Evolutionary conservation across 2,888 invertebrate species (phyloP), one percentile per base, ranked within the genome.

Genomic region (Taphrorychus bicolor): DNA sequence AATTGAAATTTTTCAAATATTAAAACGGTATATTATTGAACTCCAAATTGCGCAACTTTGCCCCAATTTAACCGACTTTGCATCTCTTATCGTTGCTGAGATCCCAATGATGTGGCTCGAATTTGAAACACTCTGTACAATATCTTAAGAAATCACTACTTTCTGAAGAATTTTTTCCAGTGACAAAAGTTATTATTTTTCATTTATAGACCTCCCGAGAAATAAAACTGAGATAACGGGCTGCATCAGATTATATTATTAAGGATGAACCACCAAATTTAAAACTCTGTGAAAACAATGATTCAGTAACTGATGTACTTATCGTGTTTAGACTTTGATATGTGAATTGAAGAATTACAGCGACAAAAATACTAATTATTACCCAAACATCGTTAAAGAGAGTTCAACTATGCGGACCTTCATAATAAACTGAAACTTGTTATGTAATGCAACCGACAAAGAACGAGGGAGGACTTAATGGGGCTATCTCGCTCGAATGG

Each of bases 371-470:
- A 45, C 16, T 45, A 45, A 45, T 45, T n/a, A n/a, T n/a, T 45
- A 45, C 45, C 45, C 45, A 45, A 45, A 45, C 45, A 45, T 45
- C 45, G 45, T 45, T 45, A n/a, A 45, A 32, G 7, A 32, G 32
- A 45, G 45, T 45, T 45, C 45, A 45, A 45, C 14, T 45, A 45
- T 3, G 16, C 7, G 16, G 16, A 45, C 45, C 45, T 45, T 14
- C 11, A 11, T 32, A 32, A n/a, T n/a, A n/a, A n/a, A n/a, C n/a
- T n/a, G n/a, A 11, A 32, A 32, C 9, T 3, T 11, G 14, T 45
- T 45, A 45, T 45, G 45, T 45, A 32, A 32, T 32, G 32, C 32
- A 32, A 32, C 7, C 32, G 32, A 3, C 7, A 32, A 9, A 3
- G 11, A 32, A 11, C 11, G 32, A 2, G 32, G 7, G 3, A 1